Evolutionary conservation across 1,140 invertebrate species (phyloP).

Genomic region (Drosophila serrata): DNA sequence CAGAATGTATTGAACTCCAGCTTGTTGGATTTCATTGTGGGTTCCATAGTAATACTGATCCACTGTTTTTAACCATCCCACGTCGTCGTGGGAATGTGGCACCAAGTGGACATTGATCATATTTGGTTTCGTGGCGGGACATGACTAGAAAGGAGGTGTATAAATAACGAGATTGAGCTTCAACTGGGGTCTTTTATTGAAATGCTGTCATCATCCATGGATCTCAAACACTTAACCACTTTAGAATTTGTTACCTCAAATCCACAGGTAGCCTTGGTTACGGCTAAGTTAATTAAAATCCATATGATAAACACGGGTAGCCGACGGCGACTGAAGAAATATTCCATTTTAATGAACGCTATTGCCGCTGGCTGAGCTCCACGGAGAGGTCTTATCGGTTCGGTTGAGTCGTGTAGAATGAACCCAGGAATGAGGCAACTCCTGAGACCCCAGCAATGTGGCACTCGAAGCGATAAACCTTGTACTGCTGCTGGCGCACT

Average conservation of each 20-base stretch:
- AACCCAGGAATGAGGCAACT: conserved; percentile 16
- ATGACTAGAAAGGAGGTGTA: conserved; percentile 86
- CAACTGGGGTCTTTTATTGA: background rate
- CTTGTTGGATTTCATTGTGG: conserved; percentile 89
- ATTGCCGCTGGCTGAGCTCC: background rate
- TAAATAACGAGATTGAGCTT: too few species aligned
- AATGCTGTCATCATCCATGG: background rate
- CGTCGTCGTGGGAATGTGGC: conserved; percentile 94
- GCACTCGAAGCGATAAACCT: conserved; percentile 44
- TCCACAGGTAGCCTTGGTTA: conserved; percentile 47
- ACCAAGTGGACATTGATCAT: conserved; percentile 94
- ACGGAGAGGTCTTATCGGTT: conserved; percentile 31
- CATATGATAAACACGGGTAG: conserved; percentile 21
- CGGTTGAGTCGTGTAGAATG: conserved; percentile 22
- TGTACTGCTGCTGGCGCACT: conserved; percentile 32
- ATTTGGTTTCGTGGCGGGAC: conserved; percentile 86
- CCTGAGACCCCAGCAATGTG: conserved; percentile 39
- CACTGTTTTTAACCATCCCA: conserved; percentile 97
- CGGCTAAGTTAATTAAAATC: conserved; percentile 9
- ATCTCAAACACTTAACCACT: background rate
- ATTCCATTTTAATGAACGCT: conserved; percentile 32
- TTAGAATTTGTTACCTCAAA: conserved; percentile 51
- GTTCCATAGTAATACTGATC: conserved; percentile 96
- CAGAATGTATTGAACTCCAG: conserved; percentile 95
- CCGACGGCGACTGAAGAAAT: conserved; percentile 9